Evolutionary conservation across 2,888 invertebrate genomes (phyloP), one percentile per base, ranked within the genome.

Genomic region (Adelphocoris suturalis): DNA sequence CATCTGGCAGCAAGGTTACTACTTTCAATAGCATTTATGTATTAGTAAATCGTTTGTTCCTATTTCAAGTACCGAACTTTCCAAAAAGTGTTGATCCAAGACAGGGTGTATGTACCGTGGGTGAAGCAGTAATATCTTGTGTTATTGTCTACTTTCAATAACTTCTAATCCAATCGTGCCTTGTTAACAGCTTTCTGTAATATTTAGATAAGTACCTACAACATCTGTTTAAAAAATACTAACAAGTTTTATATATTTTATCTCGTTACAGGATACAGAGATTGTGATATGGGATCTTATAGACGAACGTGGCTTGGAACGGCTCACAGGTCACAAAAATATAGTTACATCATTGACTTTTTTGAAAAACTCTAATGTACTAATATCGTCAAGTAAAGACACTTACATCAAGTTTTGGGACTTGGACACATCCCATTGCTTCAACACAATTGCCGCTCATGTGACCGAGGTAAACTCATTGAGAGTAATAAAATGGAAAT

Each of bases 321-420:
- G 99, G 90, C 95, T 99, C 91, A 96, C 96, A 92, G 99, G 99
- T 0, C 99, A 99, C 93, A 98, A 98, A 93, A 98, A 97, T 27
- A 95, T 96, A 0, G 95, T 99, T 23, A 99, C 99, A 0, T 96
- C 97, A 94, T 94, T 96, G 0, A 94, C 95, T 11, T 97, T 97
- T 92, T 95, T 97, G 93, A 95, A 95, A 90, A 94, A 96, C 90
- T 95, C 95, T 91, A 95, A 96, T 92, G 94, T 96, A 91, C 93
- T 98, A 12, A 94, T 98, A 11, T 97, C 97, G 92, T 95, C 97
- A 57, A 98, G 99, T 0, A 98, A 98, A 93, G 99, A 99, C 93
- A 97, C 97, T 12, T 97, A 97, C 93, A 95, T 99, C 0, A 99
- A 99, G 93, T 98, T 99, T 93, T 99, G 99, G 99, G 98, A 99